A percentile compares a stretch with the other conserved stretches of the same genome.
These are phyloP conservation scores for Orthonevra nobilis DNA, from an alignment of 2,888 invertebrate genomes.

Conservation along the genomic window DNA sequence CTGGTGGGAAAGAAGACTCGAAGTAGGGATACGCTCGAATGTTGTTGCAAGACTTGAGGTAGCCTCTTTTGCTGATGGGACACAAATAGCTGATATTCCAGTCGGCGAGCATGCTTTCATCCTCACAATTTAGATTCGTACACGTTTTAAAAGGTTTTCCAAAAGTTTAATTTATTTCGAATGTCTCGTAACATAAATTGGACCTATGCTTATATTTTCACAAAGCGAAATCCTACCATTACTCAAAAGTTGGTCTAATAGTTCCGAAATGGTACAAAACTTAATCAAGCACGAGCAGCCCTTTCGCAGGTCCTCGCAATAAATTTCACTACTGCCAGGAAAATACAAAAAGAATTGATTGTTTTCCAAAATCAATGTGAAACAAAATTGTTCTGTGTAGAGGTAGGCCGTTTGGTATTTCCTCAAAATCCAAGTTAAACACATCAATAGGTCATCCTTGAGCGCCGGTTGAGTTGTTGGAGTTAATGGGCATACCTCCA, in stretches of 20 bases:
- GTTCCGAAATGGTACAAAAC: constrained; percentile 46
- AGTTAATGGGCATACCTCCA: constrained; percentile 48
- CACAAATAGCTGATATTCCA: too few species aligned
- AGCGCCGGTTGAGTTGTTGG: constrained; percentile 24
- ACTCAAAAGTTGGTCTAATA: constrained; percentile 31
- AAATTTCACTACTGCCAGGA: constrained; percentile 36
- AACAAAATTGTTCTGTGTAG: constrained; percentile 37
- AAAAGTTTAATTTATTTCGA: too few species aligned
- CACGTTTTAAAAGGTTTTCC: too few species aligned
- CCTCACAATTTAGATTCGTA: too few species aligned
- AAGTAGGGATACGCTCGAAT: too few species aligned
- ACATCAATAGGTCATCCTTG: constrained; percentile 39
- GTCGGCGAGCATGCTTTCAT: too few species aligned
- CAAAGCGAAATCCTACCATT: constrained; percentile 15
- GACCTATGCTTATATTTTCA: constrained; percentile 47
- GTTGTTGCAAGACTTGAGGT: too few species aligned
- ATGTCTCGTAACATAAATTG: constrained; percentile 32
- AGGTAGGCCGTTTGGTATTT: constrained; percentile 63
- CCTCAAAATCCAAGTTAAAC: constrained; percentile 45
- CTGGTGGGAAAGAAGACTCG: too few species aligned
- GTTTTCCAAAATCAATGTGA: constrained; percentile 42
- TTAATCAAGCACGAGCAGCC: constrained; percentile 40
- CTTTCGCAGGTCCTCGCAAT: constrained; percentile 1
- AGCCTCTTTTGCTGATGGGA: too few species aligned
- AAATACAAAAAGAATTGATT: constrained; percentile 34